These are phyloP conservation scores for Eutolmus rufibarbis DNA, from an alignment of 2,888 invertebrate genomes.

Conservation along the genomic window DNA sequence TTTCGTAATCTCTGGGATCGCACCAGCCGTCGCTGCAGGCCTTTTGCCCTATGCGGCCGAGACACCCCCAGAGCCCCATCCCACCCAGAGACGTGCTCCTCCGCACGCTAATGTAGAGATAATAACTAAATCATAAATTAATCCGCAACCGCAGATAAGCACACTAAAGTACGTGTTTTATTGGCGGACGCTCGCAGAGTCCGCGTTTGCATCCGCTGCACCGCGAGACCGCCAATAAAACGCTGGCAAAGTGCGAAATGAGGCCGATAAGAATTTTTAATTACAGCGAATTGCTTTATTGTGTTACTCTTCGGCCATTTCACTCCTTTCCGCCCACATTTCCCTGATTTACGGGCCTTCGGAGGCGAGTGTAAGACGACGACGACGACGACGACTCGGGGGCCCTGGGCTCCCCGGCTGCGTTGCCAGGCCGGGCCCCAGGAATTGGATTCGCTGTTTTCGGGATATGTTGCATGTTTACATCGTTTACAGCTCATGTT, in stretches of 20 bases:
- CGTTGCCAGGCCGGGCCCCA: not conserved
- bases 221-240: conserved; percentile 19
- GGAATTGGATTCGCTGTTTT: conserved; percentile 35
- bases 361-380: conserved; percentile 41
- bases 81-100: not conserved
- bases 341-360: conserved; percentile 49
- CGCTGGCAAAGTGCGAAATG: conserved; percentile 30
- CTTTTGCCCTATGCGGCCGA: not conserved
- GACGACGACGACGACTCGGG: not conserved
- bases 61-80: not conserved
- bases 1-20: conserved; percentile 14
- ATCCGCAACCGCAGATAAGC: conserved; percentile 18
- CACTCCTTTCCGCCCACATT: conserved; percentile 51
- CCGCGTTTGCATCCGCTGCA: not conserved
- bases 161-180: conserved; percentile 36
- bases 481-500: conserved; percentile 42
- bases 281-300: conserved; percentile 46
- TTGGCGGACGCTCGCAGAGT: not conserved
- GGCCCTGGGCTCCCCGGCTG: not conserved
- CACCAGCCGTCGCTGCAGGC: not conserved
- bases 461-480: conserved; percentile 39
- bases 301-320: conserved; percentile 50
- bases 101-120: conserved; percentile 32
- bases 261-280: conserved; percentile 40
- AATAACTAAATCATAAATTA: conserved; percentile 40